These are phyloP conservation scores for Prosopocoilus inquinatus DNA, from an alignment of 2,888 invertebrate species.

Conservation along the genomic window DNA sequence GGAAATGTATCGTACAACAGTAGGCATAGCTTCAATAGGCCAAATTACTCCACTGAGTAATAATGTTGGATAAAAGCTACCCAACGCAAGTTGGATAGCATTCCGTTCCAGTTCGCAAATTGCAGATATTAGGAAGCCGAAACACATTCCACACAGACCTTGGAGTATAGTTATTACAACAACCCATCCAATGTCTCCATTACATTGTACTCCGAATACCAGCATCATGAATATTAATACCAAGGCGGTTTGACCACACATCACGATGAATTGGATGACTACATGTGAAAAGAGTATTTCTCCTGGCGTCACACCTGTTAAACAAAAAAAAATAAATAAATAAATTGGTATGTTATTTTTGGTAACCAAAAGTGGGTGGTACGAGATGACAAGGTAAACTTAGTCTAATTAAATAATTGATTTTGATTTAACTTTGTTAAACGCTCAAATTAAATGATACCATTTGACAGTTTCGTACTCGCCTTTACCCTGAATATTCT, in stretches of 20 bases:
- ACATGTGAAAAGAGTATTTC: constrained; percentile 94
- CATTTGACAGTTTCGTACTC: no score
- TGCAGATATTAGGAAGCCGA: constrained; percentile 92
- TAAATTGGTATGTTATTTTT: neutral
- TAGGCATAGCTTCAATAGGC: constrained; percentile 96
- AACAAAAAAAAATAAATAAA: constrained; percentile 8
- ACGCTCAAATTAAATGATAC: no score
- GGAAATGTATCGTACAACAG: constrained; percentile 73
- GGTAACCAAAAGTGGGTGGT: no score
- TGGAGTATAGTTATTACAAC: constrained; percentile 83
- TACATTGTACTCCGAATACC: constrained; percentile 86
- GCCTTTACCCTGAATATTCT: no score
- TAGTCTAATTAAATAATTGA: no score
- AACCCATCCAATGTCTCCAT: constrained; percentile 83
- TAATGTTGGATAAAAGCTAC: constrained; percentile 92
- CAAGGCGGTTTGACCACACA: constrained; percentile 90
- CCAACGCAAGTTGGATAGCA: constrained; percentile 89
- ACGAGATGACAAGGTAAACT: no score
- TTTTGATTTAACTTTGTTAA: neutral
- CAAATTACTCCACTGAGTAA: constrained; percentile 92
- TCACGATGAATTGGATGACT: constrained; percentile 90
- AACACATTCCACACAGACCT: constrained; percentile 94
- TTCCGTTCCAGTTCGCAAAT: constrained; percentile 89
- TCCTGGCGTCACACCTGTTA: constrained; percentile 77
- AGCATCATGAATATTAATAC: constrained; percentile 90